phyloP scores from a whole-genome alignment of 1,140 invertebrate species.

The Cydia strobilella region DNA sequence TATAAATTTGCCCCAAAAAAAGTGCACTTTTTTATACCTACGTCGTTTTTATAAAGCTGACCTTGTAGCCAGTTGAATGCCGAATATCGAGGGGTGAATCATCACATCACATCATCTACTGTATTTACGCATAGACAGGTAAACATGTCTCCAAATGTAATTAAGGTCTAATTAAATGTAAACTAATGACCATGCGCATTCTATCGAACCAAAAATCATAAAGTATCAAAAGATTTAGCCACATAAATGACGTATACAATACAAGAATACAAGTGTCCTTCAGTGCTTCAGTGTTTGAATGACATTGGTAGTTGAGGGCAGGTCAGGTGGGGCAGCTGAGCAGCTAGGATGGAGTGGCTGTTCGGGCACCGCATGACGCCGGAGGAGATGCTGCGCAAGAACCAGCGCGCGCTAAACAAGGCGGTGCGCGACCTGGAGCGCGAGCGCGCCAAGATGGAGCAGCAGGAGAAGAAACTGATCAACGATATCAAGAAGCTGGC shows the following conservation, averaged over 20 bases:
- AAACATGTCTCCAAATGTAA: slow-evolving; percentile 5
- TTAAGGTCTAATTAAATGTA: background rate
- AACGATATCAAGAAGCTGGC: slow-evolving; percentile 99
- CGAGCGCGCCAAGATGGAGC: slow-evolving; percentile 97
- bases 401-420: slow-evolving; percentile 99
- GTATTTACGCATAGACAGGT: slow-evolving; percentile 34
- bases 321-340: background rate
- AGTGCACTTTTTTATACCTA: background rate
- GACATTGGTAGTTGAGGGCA: background rate
- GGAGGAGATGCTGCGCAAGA: slow-evolving; percentile 98
- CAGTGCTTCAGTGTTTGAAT: background rate
- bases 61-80: background rate
- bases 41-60: background rate
- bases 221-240: background rate
- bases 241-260: background rate
- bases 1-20: background rate
- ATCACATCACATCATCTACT: slow-evolving; percentile 43
- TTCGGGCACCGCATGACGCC: slow-evolving; percentile 98
- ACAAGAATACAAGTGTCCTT: background rate
- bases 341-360: slow-evolving; percentile 93
- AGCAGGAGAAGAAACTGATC: slow-evolving; percentile 99
- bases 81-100: slow-evolving; percentile 40
- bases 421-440: slow-evolving; percentile 98
- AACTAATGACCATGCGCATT: background rate
- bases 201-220: background rate